Percentiles rank a stretch among this genome's conserved stretches.
These are phyloP conservation scores for Podargus strigoides DNA, from an alignment of 2,797 vertebrate species.

Conservation along the genomic window DNA sequence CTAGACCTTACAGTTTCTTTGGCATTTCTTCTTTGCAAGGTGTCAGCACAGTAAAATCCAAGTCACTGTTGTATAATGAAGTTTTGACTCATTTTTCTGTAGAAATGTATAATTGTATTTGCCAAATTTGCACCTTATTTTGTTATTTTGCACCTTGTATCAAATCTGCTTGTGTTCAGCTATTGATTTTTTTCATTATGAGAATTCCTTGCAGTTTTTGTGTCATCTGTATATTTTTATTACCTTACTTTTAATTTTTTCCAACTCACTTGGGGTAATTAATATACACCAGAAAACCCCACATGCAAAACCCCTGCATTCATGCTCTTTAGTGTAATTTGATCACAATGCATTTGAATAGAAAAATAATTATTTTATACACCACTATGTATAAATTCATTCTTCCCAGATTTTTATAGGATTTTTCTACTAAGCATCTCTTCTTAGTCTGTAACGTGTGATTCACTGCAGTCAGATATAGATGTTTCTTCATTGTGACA, in stretches of 20 bases:
- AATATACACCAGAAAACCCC: fast-evolving
- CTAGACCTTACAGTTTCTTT: not conserved
- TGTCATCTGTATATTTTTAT: not conserved
- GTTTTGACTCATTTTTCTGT: not conserved
- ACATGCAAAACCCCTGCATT: no score
- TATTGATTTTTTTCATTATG: not conserved
- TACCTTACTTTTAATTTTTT: not conserved
- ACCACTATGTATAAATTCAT: not conserved
- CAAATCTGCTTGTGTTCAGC: not conserved
- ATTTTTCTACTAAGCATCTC: not conserved
- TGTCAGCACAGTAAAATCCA: not conserved
- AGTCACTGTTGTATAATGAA: not conserved
- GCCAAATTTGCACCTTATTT: not conserved
- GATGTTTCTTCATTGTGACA: not conserved
- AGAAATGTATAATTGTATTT: not conserved
- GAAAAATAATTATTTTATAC: not conserved
- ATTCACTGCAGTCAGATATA: not conserved
- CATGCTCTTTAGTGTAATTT: not conserved
- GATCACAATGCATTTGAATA: not conserved
- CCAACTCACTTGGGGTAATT: not conserved
- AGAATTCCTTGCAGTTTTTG: not conserved
- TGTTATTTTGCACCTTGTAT: not conserved
- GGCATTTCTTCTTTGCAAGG: not conserved
- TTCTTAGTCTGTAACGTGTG: not conserved
- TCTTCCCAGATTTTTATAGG: not conserved